A percentile compares a stretch with the other conserved stretches of the same genome.
Conservation (phyloP, 2,113 vertebrate species). For the Lophotis ruficrista region DNA sequence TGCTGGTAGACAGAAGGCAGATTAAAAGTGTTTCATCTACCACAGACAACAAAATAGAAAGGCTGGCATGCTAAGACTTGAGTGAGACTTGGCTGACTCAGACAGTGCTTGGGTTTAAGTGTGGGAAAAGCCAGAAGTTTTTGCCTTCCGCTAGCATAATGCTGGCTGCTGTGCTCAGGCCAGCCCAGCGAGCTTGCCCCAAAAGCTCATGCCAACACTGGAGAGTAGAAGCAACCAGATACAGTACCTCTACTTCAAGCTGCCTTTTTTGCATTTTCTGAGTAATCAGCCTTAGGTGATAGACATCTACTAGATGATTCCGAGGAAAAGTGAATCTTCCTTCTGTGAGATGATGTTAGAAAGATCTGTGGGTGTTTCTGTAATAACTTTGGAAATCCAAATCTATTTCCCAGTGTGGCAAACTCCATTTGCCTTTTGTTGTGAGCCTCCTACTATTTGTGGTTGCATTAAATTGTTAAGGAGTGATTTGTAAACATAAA, state of each 20-base stretch:
- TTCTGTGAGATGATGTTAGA: neutral
- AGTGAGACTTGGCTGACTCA: neutral
- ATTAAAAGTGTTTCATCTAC: neutral
- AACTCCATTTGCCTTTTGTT: neutral
- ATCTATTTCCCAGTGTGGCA: neutral
- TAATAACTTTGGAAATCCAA: neutral
- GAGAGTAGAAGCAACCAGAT: neutral
- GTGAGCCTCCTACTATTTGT: neutral
- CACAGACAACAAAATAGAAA: neutral
- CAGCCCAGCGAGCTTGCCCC: neutral
- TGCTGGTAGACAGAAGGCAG: neutral
- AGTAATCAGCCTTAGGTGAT: neutral
- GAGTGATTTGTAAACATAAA: neutral
- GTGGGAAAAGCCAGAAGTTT: neutral
- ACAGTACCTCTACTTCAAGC: neutral
- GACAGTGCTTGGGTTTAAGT: neutral
- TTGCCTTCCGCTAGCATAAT: neutral
- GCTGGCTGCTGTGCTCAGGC: neutral
- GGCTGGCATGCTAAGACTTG: neutral
- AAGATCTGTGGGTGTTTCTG: neutral
- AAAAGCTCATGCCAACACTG: neutral
- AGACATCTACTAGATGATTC: neutral
- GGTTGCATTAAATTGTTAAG: neutral
- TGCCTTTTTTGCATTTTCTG: neutral
- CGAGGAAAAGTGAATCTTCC: neutral